Conservation (phyloP, 2,113 vertebrate species). For the Oenanthe melanoleuca region DNA sequence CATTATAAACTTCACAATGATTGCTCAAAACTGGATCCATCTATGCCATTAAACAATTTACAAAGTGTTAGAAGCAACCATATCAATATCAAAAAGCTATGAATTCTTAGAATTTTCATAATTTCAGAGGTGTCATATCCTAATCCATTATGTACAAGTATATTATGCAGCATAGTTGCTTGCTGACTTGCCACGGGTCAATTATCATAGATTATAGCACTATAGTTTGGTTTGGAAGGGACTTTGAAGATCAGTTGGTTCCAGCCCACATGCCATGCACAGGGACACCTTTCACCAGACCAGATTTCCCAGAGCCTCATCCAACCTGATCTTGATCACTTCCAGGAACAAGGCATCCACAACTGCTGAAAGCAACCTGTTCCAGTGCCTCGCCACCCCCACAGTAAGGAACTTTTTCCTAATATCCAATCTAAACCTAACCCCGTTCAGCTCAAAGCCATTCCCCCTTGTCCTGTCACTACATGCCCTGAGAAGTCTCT, state of each 20-base stretch:
- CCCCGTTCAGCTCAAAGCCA: neutral
- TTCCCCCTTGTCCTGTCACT: neutral
- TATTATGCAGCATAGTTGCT: neutral
- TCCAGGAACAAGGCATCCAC: neutral
- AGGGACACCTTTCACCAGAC: neutral
- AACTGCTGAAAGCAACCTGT: neutral
- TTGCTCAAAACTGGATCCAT: neutral
- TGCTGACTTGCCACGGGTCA: neutral
- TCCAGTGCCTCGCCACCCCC: neutral
- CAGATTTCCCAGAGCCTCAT: neutral
- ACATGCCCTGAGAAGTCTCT: neutral
- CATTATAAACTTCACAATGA: neutral
- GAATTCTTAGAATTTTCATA: constrained; percentile 35
- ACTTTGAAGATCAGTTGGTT: neutral
- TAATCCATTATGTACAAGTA: constrained; percentile 24
- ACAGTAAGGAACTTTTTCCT: neutral
- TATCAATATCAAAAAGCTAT: constrained; percentile 6
- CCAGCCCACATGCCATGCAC: neutral
- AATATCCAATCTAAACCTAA: neutral
- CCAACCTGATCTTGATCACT: neutral
- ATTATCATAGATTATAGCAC: neutral
- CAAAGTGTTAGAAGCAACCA: constrained; percentile 8
- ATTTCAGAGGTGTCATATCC: constrained; percentile 47
- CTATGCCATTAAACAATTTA: constrained; percentile 25
- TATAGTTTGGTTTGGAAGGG: neutral